Evolutionary conservation across 1,140 invertebrate species (phyloP).

Genomic region (Drosophila sproati): DNA sequence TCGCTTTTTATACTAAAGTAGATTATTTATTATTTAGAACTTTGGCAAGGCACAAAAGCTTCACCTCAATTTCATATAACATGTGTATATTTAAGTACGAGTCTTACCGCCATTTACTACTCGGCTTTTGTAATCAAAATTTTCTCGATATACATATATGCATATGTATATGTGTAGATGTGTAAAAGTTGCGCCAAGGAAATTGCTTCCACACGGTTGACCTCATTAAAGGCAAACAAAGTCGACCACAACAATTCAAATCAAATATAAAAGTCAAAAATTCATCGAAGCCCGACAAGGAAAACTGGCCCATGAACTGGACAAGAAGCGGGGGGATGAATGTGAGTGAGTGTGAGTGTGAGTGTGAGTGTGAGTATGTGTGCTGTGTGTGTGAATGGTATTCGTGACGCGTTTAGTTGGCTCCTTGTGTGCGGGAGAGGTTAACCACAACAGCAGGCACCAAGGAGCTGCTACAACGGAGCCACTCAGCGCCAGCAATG

Average conservation of each 20-base stretch:
- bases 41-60: no score
- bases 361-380: neutral
- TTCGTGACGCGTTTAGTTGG: constrained; percentile 33
- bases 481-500: constrained; percentile 57
- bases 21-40: no score
- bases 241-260: constrained; percentile 80
- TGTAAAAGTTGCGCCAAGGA: constrained; percentile 39
- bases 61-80: no score
- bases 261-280: constrained; percentile 83
- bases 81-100: neutral
- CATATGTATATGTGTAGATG: neutral
- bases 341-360: neutral
- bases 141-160: neutral
- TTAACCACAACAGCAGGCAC: constrained; percentile 42
- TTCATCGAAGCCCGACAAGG: constrained; percentile 67
- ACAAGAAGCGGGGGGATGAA: neutral
- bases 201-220: constrained; percentile 71
- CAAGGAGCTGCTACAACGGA: constrained; percentile 30
- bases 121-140: constrained; percentile 36
- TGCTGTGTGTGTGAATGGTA: constrained; percentile 1
- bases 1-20: no score
- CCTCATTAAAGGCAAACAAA: constrained; percentile 76
- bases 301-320: constrained; percentile 40
- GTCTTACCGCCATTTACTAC: constrained; percentile 9
- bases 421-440: constrained; percentile 26